Evolutionary conservation across 2,888 invertebrate species (phyloP).

Genomic region (Rapana venosa): DNA sequence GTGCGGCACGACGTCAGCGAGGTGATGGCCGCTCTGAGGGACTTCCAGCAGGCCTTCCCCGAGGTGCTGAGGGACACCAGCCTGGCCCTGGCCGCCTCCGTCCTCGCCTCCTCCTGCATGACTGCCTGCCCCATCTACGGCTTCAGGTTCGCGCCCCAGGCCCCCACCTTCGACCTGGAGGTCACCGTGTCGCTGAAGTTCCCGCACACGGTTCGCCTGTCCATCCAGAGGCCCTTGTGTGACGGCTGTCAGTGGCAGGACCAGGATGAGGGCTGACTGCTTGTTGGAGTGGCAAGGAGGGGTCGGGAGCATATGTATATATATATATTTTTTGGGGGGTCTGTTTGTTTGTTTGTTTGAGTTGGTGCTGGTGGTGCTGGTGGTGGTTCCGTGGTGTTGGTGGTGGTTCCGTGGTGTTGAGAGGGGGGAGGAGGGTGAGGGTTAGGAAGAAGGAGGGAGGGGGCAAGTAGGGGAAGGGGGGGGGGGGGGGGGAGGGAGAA

Average conservation of each 20-base stretch:
- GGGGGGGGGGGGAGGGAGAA: no score
- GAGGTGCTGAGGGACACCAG: background rate
- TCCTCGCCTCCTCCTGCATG: background rate
- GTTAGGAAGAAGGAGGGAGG: background rate
- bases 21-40: background rate
- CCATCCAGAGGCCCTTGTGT: background rate
- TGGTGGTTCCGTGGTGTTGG: background rate
- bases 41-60: constrained; percentile 25
- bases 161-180: background rate
- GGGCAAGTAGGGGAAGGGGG: background rate
- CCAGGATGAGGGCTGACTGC: background rate
- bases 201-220: background rate
- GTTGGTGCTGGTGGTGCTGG: background rate
- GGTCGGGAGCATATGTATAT: background rate
- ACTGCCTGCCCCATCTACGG: constrained; percentile 13
- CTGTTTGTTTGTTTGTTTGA: background rate
- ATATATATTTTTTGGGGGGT: background rate
- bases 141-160: background rate
- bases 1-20: background rate
- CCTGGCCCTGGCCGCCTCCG: constrained; percentile 6
- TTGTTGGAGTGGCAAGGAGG: background rate
- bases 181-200: background rate
- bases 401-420: background rate
- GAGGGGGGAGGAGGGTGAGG: background rate
- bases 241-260: background rate